These are phyloP conservation scores for Sarcophaga peregrina DNA, from an alignment of 1,140 invertebrate genomes.

Conservation along the genomic window DNA sequence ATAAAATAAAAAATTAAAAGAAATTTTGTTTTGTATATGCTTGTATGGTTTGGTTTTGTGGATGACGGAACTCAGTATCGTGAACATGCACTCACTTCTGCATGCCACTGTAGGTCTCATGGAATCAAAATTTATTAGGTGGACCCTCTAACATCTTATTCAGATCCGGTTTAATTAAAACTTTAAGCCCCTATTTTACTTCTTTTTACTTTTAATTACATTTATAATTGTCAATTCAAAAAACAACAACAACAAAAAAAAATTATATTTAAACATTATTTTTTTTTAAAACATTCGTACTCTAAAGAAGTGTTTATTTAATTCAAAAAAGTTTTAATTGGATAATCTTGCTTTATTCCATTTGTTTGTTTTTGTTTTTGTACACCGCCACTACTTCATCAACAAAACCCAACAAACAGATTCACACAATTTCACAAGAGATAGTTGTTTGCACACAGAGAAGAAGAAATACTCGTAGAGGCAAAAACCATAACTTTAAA, in stretches of 20 bases:
- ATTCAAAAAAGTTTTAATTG: constrained; percentile 37
- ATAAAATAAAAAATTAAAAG: no score
- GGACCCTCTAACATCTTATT: no score
- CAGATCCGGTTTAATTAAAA: no score
- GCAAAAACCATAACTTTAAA: not conserved
- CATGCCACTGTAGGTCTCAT: no score
- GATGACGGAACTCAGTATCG: no score
- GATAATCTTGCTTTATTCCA: constrained; percentile 19
- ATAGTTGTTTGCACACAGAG: not conserved
- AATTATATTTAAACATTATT: not conserved
- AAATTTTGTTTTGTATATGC: no score
- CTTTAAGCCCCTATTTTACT: no score
- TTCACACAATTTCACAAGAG: not conserved
- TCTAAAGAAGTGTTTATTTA: constrained; percentile 28
- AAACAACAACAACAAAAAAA: not conserved
- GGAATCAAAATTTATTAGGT: no score
- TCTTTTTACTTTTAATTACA: no score
- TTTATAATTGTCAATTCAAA: no score
- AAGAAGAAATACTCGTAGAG: not conserved
- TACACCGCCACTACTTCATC: not conserved
- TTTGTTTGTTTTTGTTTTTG: not conserved
- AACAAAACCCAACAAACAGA: not conserved
- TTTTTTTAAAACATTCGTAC: not conserved
- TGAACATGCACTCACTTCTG: no score
- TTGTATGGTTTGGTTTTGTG: no score